Base-by-base conservation (phyloP, 2,888 invertebrate genomes). In the Volucella inflata region DNA sequence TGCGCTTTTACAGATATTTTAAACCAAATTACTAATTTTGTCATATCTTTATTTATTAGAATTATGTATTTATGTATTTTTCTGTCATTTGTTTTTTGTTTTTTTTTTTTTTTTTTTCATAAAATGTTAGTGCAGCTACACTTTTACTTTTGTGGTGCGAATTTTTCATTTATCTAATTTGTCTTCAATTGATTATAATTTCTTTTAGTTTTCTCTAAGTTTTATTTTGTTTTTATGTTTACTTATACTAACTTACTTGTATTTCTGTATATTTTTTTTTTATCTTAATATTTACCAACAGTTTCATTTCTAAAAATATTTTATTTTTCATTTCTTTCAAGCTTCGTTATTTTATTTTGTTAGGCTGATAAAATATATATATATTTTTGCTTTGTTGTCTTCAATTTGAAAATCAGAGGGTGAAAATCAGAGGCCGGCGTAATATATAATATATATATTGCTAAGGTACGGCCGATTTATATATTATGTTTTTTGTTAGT, bases 331-430 rank as follows among this genome's bases (percentile, higher is more conserved):
- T 57, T 64, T 65, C 4, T 55, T 60, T 74, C 65, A 71, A 79
- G 71, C 65, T 79, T 71, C 46, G 51, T 68, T 71, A 71, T 38
- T 68, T 60, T 36, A 11, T 8, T 60, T 51, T 57, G 10, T 72
- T 74, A 55, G 40, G 78, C 78, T 78, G 71, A 82, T 74, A 84
- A 84, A 84, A 84, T 76, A 84, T 75, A 60, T 65, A 12, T 71
- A 46, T 46, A 2, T 21, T 11, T 57, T 38, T 11, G 30, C 51
- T 42, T 65, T 51, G 21, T 55, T 60, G 59, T 14, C 57, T 42
- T 38, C 30, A 16, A 51, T 57, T 51, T 65, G 40, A n/a, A 60
- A 60, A 75, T 84, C 76, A n/a, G n/a, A n/a, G n/a, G n/a, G n/a
- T n/a, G n/a, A n/a, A n/a, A n/a, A n/a, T n/a, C n/a, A n/a, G n/a